Conservation (phyloP, 2,797 vertebrate species). For the Phrynocephalus forsythii region DNA sequence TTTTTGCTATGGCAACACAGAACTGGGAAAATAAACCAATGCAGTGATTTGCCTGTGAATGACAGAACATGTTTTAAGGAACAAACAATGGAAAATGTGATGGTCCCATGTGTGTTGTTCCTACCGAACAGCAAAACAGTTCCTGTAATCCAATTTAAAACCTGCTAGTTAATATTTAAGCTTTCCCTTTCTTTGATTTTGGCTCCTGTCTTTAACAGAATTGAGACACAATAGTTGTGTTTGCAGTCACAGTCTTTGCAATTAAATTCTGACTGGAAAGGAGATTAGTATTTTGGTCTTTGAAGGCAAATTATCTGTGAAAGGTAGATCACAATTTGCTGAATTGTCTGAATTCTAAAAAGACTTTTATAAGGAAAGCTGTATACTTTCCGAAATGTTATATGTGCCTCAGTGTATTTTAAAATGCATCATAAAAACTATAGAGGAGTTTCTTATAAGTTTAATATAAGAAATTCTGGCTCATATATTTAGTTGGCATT, state of each 20-base stretch:
- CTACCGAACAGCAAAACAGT: slow-evolving; percentile 16
- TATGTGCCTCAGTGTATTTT: too few relatives aligned
- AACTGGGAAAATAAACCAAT: slow-evolving; percentile 59
- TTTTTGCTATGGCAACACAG: neutral
- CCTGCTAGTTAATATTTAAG: slow-evolving; percentile 20
- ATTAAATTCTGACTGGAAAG: slow-evolving; percentile 10
- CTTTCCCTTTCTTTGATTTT: slow-evolving; percentile 40
- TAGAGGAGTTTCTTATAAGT: neutral
- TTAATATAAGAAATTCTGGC: neutral
- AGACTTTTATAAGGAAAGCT: neutral
- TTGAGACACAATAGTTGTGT: slow-evolving; percentile 17
- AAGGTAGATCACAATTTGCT: slow-evolving; percentile 5
- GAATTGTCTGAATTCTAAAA: neutral
- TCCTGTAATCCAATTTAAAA: slow-evolving; percentile 38
- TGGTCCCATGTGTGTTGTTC: neutral
- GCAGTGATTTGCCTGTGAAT: slow-evolving; percentile 28
- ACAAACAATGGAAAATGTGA: neutral
- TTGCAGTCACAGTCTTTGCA: slow-evolving; percentile 46
- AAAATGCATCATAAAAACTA: neutral
- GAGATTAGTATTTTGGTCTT: neutral
- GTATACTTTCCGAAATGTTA: too few relatives aligned
- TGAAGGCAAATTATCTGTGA: neutral
- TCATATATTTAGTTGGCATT: neutral
- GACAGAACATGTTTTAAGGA: slow-evolving; percentile 32
- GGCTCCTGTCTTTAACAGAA: slow-evolving; percentile 8